A percentile compares a stretch with the other conserved stretches of the same genome.
Evolutionary conservation across 1,140 invertebrate genomes (phyloP).

Genomic region (Latrodectus geometricus): DNA sequence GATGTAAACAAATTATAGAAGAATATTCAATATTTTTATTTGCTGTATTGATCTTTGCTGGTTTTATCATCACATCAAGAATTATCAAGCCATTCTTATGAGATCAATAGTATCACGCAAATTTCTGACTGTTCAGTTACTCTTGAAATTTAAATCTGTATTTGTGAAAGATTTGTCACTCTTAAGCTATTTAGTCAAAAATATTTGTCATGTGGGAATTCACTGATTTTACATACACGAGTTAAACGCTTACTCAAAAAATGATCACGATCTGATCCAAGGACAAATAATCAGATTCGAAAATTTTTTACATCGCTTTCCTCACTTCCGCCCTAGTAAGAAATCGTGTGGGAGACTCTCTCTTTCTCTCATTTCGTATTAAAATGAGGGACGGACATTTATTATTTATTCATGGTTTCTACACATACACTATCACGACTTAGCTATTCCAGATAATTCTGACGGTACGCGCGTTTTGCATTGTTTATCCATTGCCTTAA

Average conservation of each 20-base stretch:
- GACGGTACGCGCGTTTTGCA: slow-evolving; percentile 10
- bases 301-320: background rate
- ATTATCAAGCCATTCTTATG: no score
- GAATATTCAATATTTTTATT: no score
- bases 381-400: slow-evolving; percentile 35
- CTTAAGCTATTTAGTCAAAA: no score
- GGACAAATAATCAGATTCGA: background rate
- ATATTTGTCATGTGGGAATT: no score
- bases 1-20: no score
- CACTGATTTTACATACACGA: no score
- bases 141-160: no score
- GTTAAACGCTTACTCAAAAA: background rate
- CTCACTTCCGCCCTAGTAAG: slow-evolving; percentile 12
- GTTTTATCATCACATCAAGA: no score
- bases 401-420: slow-evolving; percentile 37
- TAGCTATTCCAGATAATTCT: slow-evolving; percentile 12
- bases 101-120: no score
- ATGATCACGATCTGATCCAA: background rate
- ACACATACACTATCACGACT: slow-evolving; percentile 37
- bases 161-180: no score
- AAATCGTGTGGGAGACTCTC: background rate
- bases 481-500: slow-evolving; percentile 13
- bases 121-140: no score
- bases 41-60: no score
- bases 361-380: slow-evolving; percentile 5